Base-by-base conservation (phyloP, 53 echinoderm and acorn worm genomes). In the Astropecten irregularis region DNA sequence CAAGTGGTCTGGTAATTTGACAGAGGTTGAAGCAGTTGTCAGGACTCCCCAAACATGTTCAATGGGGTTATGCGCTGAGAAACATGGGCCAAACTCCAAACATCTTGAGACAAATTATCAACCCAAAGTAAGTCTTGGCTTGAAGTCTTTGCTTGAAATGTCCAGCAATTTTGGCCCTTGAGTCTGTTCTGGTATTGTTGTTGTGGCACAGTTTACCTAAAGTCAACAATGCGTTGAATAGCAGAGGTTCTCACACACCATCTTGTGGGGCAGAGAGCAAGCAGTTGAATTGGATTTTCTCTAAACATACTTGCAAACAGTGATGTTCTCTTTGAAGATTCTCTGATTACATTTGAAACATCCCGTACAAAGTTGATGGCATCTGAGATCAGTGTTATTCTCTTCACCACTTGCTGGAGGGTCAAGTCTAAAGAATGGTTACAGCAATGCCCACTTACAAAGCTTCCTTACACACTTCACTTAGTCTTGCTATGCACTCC, bases 401-500 rank as follows among this genome's bases (percentile, higher is more conserved):
- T n/a, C n/a, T n/a, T n/a, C n/a, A n/a, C n/a, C n/a, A n/a, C n/a
- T n/a, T 72, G 46, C 46, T 49, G 36, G 38, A 35, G 38, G 40
- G 49, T 51, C 50, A 38, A 21, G n/a, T 72, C n/a, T 16, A 70
- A 70, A 42, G 70, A 40, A 70, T 70, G 70, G 37, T 70, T 42
- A 23, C 44, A 40, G 70, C 70, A 70, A 39, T 70, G 70, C n/a
- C n/a, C 20, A 70, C 70, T 40, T 70, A 42, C n/a, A 70, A 34
- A 33, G 73, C 73, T 10, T 72, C 50, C 46, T 72, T 72, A 32
- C 73, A 72, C 46, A 42, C 73, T 29, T 40, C 46, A 27, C 46
- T 72, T 22, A 72, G 40, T 38, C 50, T 49, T 72, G 73, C 50
- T 49, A n/a, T 72, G 73, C n/a, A 49, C 73, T 49, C 48, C 49